phyloP scores from a whole-genome alignment of 2,113 vertebrate species.

The Aegithalos caudatus region DNA sequence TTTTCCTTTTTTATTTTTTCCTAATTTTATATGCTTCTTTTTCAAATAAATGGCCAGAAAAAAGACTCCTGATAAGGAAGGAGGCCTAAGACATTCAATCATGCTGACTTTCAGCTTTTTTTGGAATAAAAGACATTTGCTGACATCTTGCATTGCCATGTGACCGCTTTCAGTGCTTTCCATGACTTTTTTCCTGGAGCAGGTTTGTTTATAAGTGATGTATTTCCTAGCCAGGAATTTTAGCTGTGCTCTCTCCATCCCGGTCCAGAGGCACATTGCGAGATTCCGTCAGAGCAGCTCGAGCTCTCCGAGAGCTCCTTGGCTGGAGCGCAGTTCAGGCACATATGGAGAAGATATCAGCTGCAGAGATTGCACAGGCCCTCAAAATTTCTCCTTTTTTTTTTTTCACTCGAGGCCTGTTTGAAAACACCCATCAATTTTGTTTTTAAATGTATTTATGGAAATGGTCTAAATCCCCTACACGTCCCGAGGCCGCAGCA shows the following conservation, averaged over 20 bases:
- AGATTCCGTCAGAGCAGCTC: conserved; percentile 45
- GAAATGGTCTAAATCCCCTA: background rate
- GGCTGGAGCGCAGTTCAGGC: background rate
- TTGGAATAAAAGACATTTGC: conserved; percentile 4
- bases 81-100: background rate
- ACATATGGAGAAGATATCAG: conserved; percentile 66
- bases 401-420: background rate
- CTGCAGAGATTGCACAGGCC: conserved; percentile 23
- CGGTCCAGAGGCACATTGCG: background rate
- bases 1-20: background rate
- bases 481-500: background rate
- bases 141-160: conserved; percentile 31
- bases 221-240: conserved; percentile 68
- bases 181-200: conserved; percentile 70
- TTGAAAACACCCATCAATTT: conserved; percentile 8
- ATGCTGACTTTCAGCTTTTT: conserved; percentile 8
- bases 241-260: conserved; percentile 15
- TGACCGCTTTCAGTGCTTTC: conserved; percentile 56
- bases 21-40: background rate
- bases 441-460: conserved; percentile 31
- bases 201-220: conserved; percentile 60
- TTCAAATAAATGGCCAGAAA: background rate
- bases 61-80: conserved; percentile 41
- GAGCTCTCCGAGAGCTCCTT: conserved; percentile 24
- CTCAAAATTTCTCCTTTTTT: background rate